Percentiles rank a stretch among this genome's conserved stretches.
Conservation (phyloP, 2,888 invertebrate species). For the Adelphocoris suturalis region DNA sequence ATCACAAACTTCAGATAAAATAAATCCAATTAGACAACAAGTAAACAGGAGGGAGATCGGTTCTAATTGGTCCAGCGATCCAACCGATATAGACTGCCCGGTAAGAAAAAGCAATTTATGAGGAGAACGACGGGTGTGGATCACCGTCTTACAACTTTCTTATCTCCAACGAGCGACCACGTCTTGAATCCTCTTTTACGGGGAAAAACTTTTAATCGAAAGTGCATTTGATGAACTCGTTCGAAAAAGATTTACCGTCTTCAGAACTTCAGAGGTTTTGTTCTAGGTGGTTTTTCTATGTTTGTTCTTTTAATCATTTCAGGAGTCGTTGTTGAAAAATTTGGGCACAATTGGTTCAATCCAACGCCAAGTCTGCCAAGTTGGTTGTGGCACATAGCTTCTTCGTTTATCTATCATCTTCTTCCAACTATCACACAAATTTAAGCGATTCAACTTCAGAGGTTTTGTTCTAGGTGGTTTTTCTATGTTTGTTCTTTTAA, state of each 20-base stretch:
- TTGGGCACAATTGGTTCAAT: too few relatives aligned
- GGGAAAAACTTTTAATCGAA: conserved; percentile 26
- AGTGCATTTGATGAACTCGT: conserved; percentile 8
- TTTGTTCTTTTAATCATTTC: too few relatives aligned
- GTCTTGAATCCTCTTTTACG: conserved; percentile 14
- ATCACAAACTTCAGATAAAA: background rate
- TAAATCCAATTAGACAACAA: conserved; percentile 39
- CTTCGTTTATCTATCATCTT: too few relatives aligned
- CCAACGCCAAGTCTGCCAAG: too few relatives aligned
- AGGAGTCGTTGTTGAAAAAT: too few relatives aligned
- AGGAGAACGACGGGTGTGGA: conserved; percentile 1
- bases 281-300: too few relatives aligned
- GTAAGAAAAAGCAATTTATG: conserved; percentile 32
- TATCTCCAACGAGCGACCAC: background rate
- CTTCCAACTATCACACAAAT: too few relatives aligned
- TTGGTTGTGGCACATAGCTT: too few relatives aligned
- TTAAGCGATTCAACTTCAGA: too few relatives aligned
- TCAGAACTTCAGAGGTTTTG: background rate
- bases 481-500: too few relatives aligned
- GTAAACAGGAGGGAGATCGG: conserved; percentile 12
- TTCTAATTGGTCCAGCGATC: conserved; percentile 26
- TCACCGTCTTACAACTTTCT: background rate
- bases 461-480: too few relatives aligned
- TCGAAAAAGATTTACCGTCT: background rate
- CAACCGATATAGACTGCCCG: background rate